Percentiles rank a stretch among this genome's conserved stretches.
phyloP scores from a whole-genome alignment of 2,888 invertebrate species.

The Lithodes maja region DNA sequence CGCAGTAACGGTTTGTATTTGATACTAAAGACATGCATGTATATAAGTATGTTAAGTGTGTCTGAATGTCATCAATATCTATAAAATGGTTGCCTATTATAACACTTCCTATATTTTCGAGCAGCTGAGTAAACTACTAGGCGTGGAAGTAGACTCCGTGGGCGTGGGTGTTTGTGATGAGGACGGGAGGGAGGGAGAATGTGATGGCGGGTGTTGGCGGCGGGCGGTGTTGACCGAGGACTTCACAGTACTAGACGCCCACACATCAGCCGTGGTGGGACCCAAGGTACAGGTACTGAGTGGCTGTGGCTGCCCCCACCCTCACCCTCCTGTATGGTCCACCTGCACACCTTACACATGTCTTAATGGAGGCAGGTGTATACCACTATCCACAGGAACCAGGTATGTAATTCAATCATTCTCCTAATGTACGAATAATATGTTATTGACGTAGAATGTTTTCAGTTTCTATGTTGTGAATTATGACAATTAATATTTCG shows the following conservation, averaged over 20 bases:
- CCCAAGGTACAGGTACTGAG: conserved; percentile 27
- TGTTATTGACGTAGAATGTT: too few species aligned
- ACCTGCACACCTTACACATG: conserved; percentile 38
- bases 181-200: background rate
- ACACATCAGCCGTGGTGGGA: conserved; percentile 48
- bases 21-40: too few species aligned
- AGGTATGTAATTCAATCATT: background rate
- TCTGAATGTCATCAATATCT: too few species aligned
- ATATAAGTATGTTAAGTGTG: too few species aligned
- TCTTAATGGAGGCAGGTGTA: conserved; percentile 57
- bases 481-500: too few species aligned
- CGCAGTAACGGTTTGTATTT: too few species aligned
- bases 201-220: conserved; percentile 26
- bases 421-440: too few species aligned
- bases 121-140: conserved; percentile 28
- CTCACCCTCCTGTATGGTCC: background rate
- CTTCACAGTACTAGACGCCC: conserved; percentile 47
- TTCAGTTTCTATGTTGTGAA: too few species aligned
- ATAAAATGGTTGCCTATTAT: background rate
- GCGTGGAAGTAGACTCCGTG: background rate
- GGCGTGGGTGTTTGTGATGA: conserved; percentile 25
- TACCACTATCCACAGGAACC: conserved; percentile 22
- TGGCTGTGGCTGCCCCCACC: conserved; percentile 43
- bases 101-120: background rate
- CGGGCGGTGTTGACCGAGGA: conserved; percentile 20